Base-by-base conservation (phyloP, 2,888 invertebrate genomes). In the Plagodis pulveraria region DNA sequence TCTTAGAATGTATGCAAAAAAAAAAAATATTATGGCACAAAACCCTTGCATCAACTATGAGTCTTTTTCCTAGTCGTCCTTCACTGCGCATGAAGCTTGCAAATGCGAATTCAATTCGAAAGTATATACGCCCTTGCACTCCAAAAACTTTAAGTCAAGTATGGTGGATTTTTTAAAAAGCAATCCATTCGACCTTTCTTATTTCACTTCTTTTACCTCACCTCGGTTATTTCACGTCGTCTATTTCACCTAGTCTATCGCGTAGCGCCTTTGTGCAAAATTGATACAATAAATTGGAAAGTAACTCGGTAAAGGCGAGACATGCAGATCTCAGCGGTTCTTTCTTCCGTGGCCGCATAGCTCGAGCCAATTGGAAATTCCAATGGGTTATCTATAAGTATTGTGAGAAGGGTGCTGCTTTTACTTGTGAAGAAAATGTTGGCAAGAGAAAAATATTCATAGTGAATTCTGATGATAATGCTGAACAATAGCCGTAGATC, bases 341-440 rank as follows among this genome's bases (percentile, higher is more conserved):
- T 80, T 84, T 81, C 80, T 78, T 71, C 72, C 69, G 63, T 77
- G 77, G 78, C 72, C 77, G 74, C 82, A 80, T 85, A 80, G 83
- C 73, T 67, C 73, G 78, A 80, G 81, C 79, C 83, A 83, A 88
- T 87, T 88, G 86, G 82, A 89, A 89, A 88, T 88, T 85, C 87
- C 85, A 66, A 72, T 70, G 71, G 76, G 71, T 75, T 77, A 76
- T 76, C 73, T 73, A 70, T 73, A 44, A 72, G 43, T 46, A 35
- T 34, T 45, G 45, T 43, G 32, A 46, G n/a, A 50, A 54, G 50
- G 36, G 34, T 41, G 40, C 11, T 32, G 32, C 44, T 40, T 40
- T 40, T 7, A 10, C 40, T 40, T 10, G 40, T 40, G 10, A 9
- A 40, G 5, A 10, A 40, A 22, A 22, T 22, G 22, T 22, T 22